Conservation (phyloP, 1,140 invertebrate genomes). For the Ylistrum balloti region DNA sequence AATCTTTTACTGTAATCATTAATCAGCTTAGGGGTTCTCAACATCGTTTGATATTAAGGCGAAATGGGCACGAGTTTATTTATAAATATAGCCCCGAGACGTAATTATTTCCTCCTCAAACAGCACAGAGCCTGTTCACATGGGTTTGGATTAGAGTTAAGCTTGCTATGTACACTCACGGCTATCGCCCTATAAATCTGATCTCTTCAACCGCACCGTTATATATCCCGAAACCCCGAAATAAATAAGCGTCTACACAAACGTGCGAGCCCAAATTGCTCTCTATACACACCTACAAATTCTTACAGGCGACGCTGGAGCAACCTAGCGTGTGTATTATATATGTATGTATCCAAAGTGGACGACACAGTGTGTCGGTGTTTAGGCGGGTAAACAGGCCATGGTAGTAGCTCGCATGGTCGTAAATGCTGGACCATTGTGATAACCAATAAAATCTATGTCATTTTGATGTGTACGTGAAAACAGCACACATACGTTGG, state of each 20-base stretch:
- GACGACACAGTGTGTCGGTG: neutral
- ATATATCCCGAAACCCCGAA: neutral
- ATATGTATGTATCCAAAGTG: neutral
- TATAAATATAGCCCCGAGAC: neutral
- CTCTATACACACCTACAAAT: neutral
- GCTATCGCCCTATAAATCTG: neutral
- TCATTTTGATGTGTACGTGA: neutral
- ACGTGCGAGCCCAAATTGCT: neutral
- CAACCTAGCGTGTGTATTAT: neutral
- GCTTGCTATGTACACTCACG: neutral
- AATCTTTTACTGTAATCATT: neutral
- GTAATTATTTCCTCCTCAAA: too few relatives aligned
- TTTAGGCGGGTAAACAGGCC: neutral
- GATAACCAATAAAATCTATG: neutral
- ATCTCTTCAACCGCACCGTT: constrained; percentile 21
- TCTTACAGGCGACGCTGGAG: neutral
- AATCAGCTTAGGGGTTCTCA: neutral
- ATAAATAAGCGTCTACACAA: neutral
- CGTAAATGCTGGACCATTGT: neutral
- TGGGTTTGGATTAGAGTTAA: neutral
- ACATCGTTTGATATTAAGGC: neutral
- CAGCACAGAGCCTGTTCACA: neutral
- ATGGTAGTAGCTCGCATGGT: neutral
- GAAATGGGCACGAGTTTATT: neutral
- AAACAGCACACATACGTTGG: neutral